Conservation (phyloP, 1,140 invertebrate genomes). For the Anastrepha ludens region DNA sequence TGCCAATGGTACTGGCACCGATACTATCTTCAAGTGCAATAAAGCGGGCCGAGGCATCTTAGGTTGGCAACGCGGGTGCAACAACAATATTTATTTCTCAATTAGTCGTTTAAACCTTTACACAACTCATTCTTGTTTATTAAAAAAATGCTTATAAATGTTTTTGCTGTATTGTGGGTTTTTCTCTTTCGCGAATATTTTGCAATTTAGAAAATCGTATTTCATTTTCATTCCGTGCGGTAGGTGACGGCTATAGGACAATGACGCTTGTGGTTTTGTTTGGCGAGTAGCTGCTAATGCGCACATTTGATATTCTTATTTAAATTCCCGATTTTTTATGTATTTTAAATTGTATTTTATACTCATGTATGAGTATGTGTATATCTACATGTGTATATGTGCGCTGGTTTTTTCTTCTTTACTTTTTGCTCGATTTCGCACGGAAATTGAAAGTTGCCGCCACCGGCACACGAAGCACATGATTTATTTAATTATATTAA, state of each 20-base stretch:
- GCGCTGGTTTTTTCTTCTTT: background rate
- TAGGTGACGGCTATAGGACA: background rate
- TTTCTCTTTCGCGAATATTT: too few species aligned
- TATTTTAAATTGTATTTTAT: too few species aligned
- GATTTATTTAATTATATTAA: constrained; percentile 15
- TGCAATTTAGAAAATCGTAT: background rate
- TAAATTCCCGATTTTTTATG: too few species aligned
- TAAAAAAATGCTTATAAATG: background rate
- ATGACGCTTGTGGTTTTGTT: background rate
- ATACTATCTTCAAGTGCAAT: background rate
- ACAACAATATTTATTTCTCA: too few species aligned
- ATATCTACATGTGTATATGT: background rate
- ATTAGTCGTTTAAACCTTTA: too few species aligned
- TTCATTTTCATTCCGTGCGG: background rate
- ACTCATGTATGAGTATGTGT: background rate
- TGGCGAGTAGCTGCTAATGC: background rate
- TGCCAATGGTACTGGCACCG: constrained; percentile 3
- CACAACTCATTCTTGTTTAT: background rate
- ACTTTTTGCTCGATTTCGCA: constrained; percentile 7
- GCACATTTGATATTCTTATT: background rate
- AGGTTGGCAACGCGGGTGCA: background rate
- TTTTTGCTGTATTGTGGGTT: too few species aligned
- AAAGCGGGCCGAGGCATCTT: background rate
- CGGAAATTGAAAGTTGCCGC: constrained; percentile 8
- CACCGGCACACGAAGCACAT: background rate